Base-by-base conservation (phyloP, 2,888 invertebrate species). In the Habroteleia sp. region DNA sequence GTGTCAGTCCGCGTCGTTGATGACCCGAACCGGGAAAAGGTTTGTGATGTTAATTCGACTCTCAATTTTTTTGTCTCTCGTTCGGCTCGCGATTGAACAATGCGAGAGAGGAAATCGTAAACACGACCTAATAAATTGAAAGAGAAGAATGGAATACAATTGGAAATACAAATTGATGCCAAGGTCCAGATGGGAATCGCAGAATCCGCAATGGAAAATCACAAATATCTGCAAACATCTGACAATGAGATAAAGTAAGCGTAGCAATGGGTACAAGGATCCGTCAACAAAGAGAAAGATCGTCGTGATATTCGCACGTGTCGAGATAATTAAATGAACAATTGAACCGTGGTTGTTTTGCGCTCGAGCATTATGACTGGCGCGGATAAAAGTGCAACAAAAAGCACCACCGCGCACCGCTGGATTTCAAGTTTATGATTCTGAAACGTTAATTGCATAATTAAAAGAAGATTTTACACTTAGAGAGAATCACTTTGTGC, bases 171-270 rank as follows among this genome's bases (percentile, higher is more conserved):
- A 66, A 74, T 74, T 74, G 66, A 63, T 68, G 74, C 68, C 74
- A 74, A 74, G 74, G 74, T 74, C 74, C 74, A 74, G 74, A 74
- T 74, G 74, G 60, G 62, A 74, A 74, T 74, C 74, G 74, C 74
- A 74, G 74, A 74, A 74, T 74, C 74, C 74, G 69, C 42, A 63
- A 65, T 74, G 74, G 69, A 74, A 74, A 74, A 74, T 74, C 74
- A 62, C 63, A 68, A 69, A 74, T 69, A 74, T 74, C 74, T 63
- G 63, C 58, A 31, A 35, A 48, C 74, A 69, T 74, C 74, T 68
- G 66, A 74, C 69, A 74, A 74, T 74, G 74, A 74, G 74, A 74
- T 74, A 74, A 74, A 69, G 74, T 74, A 74, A 74, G 74, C 74
- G 74, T 74, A 74, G 74, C 74, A 74, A 69, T 58, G 74, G 62